A percentile compares a stretch with the other conserved stretches of the same genome.
Evolutionary conservation across 2,113 vertebrate genomes (phyloP).

Genomic region (Picathartes gymnocephalus): DNA sequence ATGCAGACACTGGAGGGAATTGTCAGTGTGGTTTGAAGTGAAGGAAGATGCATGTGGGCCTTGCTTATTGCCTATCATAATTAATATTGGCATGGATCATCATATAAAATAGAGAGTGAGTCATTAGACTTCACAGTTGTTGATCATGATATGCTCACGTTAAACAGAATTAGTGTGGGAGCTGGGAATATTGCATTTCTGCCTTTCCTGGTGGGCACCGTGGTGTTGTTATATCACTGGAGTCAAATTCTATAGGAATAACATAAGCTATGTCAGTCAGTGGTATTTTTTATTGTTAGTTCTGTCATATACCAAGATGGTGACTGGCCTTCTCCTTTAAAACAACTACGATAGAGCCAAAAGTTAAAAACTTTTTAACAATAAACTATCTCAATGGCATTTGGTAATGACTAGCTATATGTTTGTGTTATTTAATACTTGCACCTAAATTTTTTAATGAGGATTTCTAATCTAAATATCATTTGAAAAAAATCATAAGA

Average conservation of each 20-base stretch:
- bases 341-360: background rate
- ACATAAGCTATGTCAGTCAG: background rate
- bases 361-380: background rate
- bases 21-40: background rate
- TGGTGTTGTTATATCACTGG: background rate
- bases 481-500: background rate
- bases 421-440: background rate
- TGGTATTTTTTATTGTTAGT: background rate
- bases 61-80: constrained; percentile 15
- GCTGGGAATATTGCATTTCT: background rate
- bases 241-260: background rate
- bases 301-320: background rate
- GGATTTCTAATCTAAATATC: background rate
- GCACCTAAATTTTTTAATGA: background rate
- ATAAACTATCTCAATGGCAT: background rate
- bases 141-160: background rate
- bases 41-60: background rate
- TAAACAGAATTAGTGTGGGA: background rate
- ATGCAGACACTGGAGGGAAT: background rate
- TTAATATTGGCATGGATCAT: background rate
- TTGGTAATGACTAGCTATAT: background rate
- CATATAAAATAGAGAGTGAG: background rate
- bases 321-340: background rate
- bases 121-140: background rate
- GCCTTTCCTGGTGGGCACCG: background rate